phyloP scores from a whole-genome alignment of 2,113 vertebrate genomes.

The Nipponia nippon region DNA sequence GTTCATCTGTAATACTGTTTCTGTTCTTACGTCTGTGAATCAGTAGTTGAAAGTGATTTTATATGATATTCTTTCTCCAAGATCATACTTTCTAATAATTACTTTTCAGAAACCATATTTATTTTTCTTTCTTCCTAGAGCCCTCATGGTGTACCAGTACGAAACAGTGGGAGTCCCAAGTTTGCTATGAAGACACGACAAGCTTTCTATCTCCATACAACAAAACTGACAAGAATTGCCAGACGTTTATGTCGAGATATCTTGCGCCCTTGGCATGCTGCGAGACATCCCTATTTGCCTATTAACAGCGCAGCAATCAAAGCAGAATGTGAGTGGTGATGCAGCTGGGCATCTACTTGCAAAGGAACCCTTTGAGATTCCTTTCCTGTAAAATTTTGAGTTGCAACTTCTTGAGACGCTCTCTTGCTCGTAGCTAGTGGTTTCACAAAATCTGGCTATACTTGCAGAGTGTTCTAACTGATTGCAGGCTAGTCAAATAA shows the following conservation, averaged over 20 bases:
- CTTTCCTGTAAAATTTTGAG: neutral
- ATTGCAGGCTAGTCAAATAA: neutral
- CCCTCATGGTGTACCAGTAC: slow-evolving; percentile 85
- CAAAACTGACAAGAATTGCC: slow-evolving; percentile 84
- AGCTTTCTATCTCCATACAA: slow-evolving; percentile 94
- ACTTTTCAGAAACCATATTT: neutral
- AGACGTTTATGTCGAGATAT: slow-evolving; percentile 92
- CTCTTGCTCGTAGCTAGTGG: neutral
- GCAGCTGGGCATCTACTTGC: neutral
- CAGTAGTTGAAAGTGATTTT: neutral
- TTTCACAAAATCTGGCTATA: neutral
- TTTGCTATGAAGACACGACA: slow-evolving; percentile 96
- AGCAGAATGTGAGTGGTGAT: slow-evolving; percentile 86
- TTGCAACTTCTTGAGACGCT: neutral
- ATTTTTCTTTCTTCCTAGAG: slow-evolving; percentile 74
- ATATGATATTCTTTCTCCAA: neutral
- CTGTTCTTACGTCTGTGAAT: neutral
- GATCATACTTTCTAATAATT: neutral
- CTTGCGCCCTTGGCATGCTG: slow-evolving; percentile 84
- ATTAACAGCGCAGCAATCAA: slow-evolving; percentile 96
- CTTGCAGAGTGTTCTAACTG: neutral
- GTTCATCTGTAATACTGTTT: neutral
- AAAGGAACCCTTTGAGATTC: neutral
- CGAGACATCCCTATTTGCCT: slow-evolving; percentile 89
- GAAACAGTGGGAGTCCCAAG: slow-evolving; percentile 92